Evolutionary conservation across 2,888 invertebrate species (phyloP), one percentile per base, ranked within the genome.

Genomic region (Ctena decussata): DNA sequence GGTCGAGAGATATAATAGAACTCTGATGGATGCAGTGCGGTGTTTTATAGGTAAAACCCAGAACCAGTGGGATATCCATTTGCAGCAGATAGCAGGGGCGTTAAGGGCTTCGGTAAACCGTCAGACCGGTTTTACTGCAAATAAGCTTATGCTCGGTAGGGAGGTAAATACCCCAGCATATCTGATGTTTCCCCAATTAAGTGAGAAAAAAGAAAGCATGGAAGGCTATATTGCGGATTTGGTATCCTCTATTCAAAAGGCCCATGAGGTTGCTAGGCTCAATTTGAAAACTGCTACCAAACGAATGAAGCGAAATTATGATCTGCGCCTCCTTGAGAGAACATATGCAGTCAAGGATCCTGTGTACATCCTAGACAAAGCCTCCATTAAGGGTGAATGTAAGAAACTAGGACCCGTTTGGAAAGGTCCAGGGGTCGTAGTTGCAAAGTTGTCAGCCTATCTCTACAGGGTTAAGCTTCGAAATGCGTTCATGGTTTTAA

Each of bases 271-370:
- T 1, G 82, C 82, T 30, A 37, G 82, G 30, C 11, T 21, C 5
- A 60, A 46, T 6, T 53, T 82, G 18, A 53, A 82, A 30, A 44
- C 77, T n/a, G n/a, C 57, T 0, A 30, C 24, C 6, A 60, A 72
- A 21, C 35, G 46, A 0, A 77, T 78, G 82, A 82, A 82, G n/a
- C 49, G 69, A 11, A 60, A 77, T 35, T 82, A 82, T 49, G 82
- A 82, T 57, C 57, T 78, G 2, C 27, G 65, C 12, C n/a, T 73
- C 21, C 70, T 71, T 18, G 11, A 72, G 72, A 0, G 49, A 6
- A 24, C 78, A 32, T 82, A 60, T 37, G 73, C 30, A 24, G 82
- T 41, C 15, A 44, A 44, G 18, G 77, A 77, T 27, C n/a, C 53
- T 21, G 77, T 77, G 35, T 37, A 77, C 35, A 69, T 82, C 8